Percentiles rank a stretch among this genome's conserved stretches.
phyloP scores from a whole-genome alignment of 2,113 vertebrate genomes.

The Cyprinus carpio region DNA sequence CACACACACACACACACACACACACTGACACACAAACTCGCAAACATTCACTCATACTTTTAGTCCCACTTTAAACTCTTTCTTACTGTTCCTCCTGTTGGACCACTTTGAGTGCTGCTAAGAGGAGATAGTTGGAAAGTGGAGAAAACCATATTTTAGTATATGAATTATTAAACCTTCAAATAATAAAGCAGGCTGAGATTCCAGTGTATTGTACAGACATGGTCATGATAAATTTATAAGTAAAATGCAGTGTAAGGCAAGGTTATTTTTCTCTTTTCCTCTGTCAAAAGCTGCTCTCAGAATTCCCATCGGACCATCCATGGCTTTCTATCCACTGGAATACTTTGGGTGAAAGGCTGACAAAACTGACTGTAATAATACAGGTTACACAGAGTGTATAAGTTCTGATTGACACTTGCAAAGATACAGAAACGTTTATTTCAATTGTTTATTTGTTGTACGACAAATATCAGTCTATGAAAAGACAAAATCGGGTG shows the following conservation, averaged over 20 bases:
- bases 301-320: constrained; percentile 41
- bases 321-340: background rate
- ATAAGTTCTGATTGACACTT: background rate
- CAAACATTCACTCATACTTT: constrained; percentile 19
- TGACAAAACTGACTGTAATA: constrained; percentile 24
- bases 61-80: constrained; percentile 14
- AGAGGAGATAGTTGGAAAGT: constrained; percentile 44
- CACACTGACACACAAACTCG: background rate
- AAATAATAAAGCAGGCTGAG: constrained; percentile 65
- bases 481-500: background rate
- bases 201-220: constrained; percentile 69
- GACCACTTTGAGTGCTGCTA: constrained; percentile 40
- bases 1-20: background rate
- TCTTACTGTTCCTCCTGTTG: constrained; percentile 27
- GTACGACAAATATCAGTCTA: background rate
- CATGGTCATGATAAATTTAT: constrained; percentile 71
- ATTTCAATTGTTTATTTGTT: background rate
- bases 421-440: background rate
- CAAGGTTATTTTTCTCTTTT: constrained; percentile 47
- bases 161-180: constrained; percentile 70
- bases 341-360: background rate
- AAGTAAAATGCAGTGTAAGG: constrained; percentile 61
- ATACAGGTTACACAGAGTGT: background rate
- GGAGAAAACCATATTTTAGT: constrained; percentile 65
- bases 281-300: constrained; percentile 39